phyloP scores from a whole-genome alignment of 1,140 invertebrate species.

The Drosophila takahashii region DNA sequence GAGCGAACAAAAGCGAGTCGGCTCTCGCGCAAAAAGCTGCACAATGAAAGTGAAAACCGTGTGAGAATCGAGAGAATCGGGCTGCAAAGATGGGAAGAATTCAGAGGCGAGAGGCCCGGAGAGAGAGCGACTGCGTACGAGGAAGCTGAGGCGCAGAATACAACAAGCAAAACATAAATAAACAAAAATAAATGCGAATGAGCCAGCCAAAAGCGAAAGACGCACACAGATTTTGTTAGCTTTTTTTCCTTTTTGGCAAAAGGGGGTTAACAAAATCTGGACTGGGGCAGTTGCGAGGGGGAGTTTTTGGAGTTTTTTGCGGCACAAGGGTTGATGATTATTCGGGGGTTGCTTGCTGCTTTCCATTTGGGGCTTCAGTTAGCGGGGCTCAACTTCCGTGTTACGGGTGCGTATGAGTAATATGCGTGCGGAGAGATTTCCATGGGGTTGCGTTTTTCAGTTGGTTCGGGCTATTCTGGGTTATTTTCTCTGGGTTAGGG shows the following conservation, averaged over 20 bases:
- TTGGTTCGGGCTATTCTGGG: not conserved
- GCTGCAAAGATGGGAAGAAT: constrained; percentile 1
- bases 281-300: constrained; percentile 45
- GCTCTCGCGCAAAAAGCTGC: constrained; percentile 56
- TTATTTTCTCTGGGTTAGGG: constrained; percentile 28
- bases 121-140: constrained; percentile 37
- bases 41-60: constrained; percentile 81
- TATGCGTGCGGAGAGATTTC: constrained; percentile 42
- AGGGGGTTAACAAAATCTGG: constrained; percentile 59
- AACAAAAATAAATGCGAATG: constrained; percentile 82
- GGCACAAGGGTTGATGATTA: constrained; percentile 22
- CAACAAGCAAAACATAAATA: constrained; percentile 80
- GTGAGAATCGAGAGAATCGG: constrained; percentile 25
- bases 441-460: constrained; percentile 2
- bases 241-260: not conserved
- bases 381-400: constrained; percentile 16
- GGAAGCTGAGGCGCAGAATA: constrained; percentile 70
- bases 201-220: constrained; percentile 56
- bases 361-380: constrained; percentile 27
- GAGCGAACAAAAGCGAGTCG: constrained; percentile 12
- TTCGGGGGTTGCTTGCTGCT: constrained; percentile 26
- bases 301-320: constrained; percentile 22
- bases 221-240: constrained; percentile 33
- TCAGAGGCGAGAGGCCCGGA: not conserved
- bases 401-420: constrained; percentile 60